Percentiles rank a stretch among this genome's conserved stretches.
These are phyloP conservation scores for Cerastoderma edule DNA, from an alignment of 2,888 invertebrate species.

Conservation along the genomic window DNA sequence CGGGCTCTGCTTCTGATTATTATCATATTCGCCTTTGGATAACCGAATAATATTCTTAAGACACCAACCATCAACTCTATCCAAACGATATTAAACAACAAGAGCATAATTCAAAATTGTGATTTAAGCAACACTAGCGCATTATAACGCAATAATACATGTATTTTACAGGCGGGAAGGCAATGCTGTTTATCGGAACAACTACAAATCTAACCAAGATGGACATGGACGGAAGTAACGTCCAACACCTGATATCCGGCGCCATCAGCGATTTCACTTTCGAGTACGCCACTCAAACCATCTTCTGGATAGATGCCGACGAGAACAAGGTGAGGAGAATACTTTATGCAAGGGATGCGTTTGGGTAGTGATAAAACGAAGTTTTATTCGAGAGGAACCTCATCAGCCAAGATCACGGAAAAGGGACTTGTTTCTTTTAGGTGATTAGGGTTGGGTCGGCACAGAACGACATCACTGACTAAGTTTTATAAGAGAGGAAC, in stretches of 20 bases:
- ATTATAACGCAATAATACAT: background rate
- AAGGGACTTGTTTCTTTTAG: too few relatives aligned
- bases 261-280: conserved; percentile 71
- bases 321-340: conserved; percentile 70
- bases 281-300: conserved; percentile 61
- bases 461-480: too few relatives aligned
- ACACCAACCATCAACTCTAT: too few relatives aligned
- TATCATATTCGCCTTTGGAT: too few relatives aligned
- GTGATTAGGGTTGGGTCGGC: too few relatives aligned
- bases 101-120: background rate
- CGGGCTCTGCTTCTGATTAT: too few relatives aligned
- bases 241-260: conserved; percentile 46
- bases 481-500: too few relatives aligned
- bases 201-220: conserved; percentile 67
- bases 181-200: conserved; percentile 68
- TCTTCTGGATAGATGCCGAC: conserved; percentile 76
- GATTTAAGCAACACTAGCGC: background rate
- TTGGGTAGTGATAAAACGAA: background rate
- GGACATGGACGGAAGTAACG: conserved; percentile 62
- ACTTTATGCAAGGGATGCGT: background rate
- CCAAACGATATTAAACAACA: too few relatives aligned
- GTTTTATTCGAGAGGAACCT: too few relatives aligned
- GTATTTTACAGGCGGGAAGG: conserved; percentile 28
- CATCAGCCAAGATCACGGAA: too few relatives aligned
- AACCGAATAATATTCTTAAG: too few relatives aligned